These are phyloP conservation scores for Amyelois transitella DNA, from an alignment of 1,140 invertebrate genomes.

Conservation along the genomic window DNA sequence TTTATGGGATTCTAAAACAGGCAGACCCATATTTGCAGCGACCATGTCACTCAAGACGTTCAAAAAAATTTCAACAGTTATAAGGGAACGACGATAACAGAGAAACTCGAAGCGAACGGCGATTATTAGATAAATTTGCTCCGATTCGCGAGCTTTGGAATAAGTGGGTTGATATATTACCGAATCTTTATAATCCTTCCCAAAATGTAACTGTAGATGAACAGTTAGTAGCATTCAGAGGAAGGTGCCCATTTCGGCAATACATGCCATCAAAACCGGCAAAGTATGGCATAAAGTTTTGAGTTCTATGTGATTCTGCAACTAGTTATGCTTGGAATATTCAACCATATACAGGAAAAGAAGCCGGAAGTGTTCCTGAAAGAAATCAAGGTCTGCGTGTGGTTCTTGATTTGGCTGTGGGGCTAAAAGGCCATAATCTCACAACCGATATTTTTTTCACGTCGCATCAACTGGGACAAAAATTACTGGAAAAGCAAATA, in stretches of 20 bases:
- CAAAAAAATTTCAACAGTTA: too few relatives aligned
- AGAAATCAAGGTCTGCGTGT: background rate
- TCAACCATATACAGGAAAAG: background rate
- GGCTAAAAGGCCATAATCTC: too few relatives aligned
- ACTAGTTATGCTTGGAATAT: background rate
- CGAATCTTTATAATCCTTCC: background rate
- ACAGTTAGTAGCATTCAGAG: background rate
- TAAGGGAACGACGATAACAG: too few relatives aligned
- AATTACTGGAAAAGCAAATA: too few relatives aligned
- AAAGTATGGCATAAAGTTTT: background rate
- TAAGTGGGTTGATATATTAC: background rate
- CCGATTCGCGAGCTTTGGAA: background rate
- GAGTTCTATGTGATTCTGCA: background rate
- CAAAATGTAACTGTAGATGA: background rate
- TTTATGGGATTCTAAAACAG: too few relatives aligned
- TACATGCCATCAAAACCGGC: background rate
- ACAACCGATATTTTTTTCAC: too few relatives aligned
- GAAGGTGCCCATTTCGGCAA: background rate
- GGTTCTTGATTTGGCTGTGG: background rate
- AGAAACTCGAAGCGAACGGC: background rate
- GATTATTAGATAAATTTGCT: background rate
- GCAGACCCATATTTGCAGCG: too few relatives aligned
- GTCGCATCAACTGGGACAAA: too few relatives aligned
- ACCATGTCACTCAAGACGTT: too few relatives aligned
- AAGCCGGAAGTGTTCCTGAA: background rate